Base-by-base conservation (phyloP, 2,888 invertebrate genomes). In the Drosophila maculinotata region DNA sequence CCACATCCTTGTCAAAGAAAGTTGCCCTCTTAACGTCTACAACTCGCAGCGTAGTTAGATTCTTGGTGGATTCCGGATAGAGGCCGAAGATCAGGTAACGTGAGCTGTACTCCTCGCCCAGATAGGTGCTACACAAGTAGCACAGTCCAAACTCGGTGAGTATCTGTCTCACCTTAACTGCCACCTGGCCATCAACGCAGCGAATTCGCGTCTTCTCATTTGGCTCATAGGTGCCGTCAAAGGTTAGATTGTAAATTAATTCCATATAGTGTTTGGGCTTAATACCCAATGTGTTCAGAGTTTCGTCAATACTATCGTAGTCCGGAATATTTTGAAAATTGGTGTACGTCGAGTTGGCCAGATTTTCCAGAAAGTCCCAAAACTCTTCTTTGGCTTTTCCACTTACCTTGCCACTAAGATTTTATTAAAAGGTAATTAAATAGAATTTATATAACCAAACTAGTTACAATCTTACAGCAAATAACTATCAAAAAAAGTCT, bases 71-170 rank as follows among this genome's bases (percentile, higher is more conserved):
- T 38, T 68, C 67, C 2, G 89, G 87, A 47, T 76, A 73, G 48
- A 73, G 39, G 2, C 89, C 90, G 12, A 82, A 88, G 9, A 91
- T 74, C 3, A 89, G 51, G 63, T 82, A 88, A 1, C 72, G 72
- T 0, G 91, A 75, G 2, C 90, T 84, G 20, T 91, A 81, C 31
- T 89, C 74, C 2, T 84, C 59, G 0, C 87, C 74, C 53, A 82
- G 33, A 10, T 54, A 68, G 0, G 81, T 74, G 38, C 91, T 92
- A 0, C 89, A 79, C 30, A 89, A 60, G 48, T 91, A 92, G 52
- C 92, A 92, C 3, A 92, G 76, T 3, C 92, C 92, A 49, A 85
- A 91, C 73, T 92, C 92, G 0, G 91, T 92, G 1, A 92, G 68
- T 5, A 91, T 83, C 69, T 91, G 91, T 1, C 90, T 82, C 0